Evolutionary conservation across 1,140 invertebrate species (phyloP).

Genomic region (Dolichoris vasculosae): DNA sequence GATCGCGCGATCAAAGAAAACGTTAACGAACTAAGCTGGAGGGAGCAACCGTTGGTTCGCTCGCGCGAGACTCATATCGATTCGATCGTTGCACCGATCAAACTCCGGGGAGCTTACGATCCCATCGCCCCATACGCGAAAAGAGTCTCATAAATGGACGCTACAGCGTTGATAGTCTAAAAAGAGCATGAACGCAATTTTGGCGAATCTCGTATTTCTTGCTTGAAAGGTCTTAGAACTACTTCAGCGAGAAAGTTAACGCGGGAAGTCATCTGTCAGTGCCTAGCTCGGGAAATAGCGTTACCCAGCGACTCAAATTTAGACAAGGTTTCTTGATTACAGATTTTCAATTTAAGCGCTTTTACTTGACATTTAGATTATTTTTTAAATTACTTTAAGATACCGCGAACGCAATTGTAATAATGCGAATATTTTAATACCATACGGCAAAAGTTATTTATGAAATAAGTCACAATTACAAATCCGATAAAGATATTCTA

Average conservation of each 20-base stretch:
- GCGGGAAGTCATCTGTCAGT: conserved; percentile 2
- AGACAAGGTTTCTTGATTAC: neutral
- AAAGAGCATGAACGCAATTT: neutral
- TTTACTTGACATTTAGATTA: neutral
- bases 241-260: neutral
- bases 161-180: neutral
- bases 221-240: neutral
- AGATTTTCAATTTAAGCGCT: neutral
- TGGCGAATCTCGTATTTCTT: conserved; percentile 1
- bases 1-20: neutral
- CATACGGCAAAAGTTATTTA: too few relatives aligned
- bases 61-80: neutral
- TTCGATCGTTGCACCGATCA: neutral
- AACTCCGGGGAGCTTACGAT: neutral
- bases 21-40: neutral
- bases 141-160: neutral
- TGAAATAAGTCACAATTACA: too few relatives aligned
- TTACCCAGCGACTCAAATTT: neutral
- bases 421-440: too few relatives aligned
- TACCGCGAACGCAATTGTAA: too few relatives aligned
- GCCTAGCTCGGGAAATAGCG: neutral
- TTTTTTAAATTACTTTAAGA: too few relatives aligned
- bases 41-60: conserved; percentile 24
- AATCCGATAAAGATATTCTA: too few relatives aligned
- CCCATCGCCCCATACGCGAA: too few relatives aligned